phyloP scores from a whole-genome alignment of 2,113 vertebrate species.

The Actenoides lindsayi region DNA sequence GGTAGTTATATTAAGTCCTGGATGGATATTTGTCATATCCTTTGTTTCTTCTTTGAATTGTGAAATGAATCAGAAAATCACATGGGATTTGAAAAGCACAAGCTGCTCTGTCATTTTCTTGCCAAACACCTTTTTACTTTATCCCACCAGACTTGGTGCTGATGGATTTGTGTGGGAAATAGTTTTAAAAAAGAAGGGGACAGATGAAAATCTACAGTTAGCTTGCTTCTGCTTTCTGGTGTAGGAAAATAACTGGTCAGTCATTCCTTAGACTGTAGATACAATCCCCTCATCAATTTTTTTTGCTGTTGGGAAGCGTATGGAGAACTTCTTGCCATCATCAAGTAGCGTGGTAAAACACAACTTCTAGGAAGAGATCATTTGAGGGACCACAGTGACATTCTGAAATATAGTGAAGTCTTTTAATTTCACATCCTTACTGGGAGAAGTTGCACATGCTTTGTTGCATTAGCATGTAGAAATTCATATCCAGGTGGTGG shows the following conservation, averaged over 20 bases:
- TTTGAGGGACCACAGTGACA: not conserved
- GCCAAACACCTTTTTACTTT: not conserved
- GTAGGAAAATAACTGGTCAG: not conserved
- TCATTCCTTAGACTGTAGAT: not conserved
- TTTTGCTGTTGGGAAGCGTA: not conserved
- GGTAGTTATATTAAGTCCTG: not conserved
- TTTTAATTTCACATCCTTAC: not conserved
- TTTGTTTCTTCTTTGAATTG: slow-evolving; percentile 1
- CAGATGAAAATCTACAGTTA: not conserved
- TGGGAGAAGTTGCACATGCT: not conserved
- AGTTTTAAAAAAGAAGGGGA: not conserved
- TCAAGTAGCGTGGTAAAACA: not conserved
- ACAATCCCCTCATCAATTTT: not conserved
- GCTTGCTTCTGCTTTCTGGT: not conserved
- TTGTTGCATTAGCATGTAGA: not conserved
- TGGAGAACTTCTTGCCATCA: not conserved
- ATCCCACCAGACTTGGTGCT: not conserved
- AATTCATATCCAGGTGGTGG: fast-evolving
- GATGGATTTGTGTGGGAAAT: not conserved
- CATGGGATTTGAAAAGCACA: not conserved
- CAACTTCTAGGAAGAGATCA: not conserved
- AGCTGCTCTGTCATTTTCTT: not conserved
- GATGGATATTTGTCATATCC: not conserved
- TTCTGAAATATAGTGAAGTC: not conserved
- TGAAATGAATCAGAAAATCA: slow-evolving; percentile 15